Conservation (phyloP, 2,888 invertebrate genomes). For the Lamproptera curius region DNA sequence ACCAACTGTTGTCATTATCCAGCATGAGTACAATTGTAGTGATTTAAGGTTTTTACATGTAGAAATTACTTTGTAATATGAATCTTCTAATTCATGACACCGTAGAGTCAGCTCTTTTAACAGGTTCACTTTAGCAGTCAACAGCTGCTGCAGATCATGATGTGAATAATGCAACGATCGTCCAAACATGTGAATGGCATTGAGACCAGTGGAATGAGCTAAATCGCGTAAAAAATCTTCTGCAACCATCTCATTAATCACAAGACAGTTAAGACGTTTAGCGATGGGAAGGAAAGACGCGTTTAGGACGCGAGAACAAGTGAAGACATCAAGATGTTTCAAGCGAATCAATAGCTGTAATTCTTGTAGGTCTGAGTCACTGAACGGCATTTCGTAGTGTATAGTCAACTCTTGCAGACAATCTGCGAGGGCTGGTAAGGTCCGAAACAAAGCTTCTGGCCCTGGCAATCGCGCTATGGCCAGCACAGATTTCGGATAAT, state of each 20-base stretch:
- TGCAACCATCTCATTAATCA: constrained; percentile 32
- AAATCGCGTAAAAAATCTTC: constrained; percentile 25
- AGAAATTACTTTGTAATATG: constrained; percentile 30
- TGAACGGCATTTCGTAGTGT: constrained; percentile 15
- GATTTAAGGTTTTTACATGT: constrained; percentile 29
- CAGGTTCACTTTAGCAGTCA: constrained; percentile 24
- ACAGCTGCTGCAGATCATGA: constrained; percentile 27
- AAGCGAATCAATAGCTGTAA: constrained; percentile 26
- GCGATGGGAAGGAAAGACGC: constrained; percentile 13
- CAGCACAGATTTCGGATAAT: constrained; percentile 19
- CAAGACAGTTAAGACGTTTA: constrained; percentile 28
- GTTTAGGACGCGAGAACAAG: constrained; percentile 19
- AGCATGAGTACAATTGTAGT: constrained; percentile 39
- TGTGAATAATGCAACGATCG: constrained; percentile 31
- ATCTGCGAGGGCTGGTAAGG: constrained; percentile 12
- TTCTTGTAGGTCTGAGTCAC: constrained; percentile 14
- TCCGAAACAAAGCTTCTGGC: constrained; percentile 6
- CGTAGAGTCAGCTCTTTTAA: constrained; percentile 37
- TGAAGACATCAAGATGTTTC: constrained; percentile 34
- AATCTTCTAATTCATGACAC: constrained; percentile 34
- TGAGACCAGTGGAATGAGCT: constrained; percentile 20
- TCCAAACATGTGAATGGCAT: constrained; percentile 39
- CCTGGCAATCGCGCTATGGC: constrained; percentile 12
- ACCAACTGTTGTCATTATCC: constrained; percentile 32
- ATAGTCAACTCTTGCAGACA: constrained; percentile 18